phyloP scores from a whole-genome alignment of 2,113 vertebrate species.

The Ceyx cyanopectus region DNA sequence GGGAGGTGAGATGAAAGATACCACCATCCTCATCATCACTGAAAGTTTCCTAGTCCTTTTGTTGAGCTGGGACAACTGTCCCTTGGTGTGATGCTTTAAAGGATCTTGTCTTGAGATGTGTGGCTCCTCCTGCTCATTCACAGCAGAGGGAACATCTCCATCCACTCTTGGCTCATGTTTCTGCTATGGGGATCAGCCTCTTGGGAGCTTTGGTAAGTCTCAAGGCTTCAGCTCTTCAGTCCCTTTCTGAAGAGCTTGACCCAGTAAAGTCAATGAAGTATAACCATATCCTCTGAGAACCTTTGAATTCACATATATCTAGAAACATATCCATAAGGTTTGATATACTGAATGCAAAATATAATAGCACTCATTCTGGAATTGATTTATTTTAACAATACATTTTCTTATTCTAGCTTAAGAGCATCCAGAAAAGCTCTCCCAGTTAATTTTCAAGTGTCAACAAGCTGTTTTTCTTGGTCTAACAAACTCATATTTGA shows the following conservation, averaged over 20 bases:
- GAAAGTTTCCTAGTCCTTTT: background rate
- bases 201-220: background rate
- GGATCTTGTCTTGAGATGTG: background rate
- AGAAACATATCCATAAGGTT: background rate
- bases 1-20: background rate
- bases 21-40: background rate
- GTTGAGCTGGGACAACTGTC: background rate
- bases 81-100: background rate
- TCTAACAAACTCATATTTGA: constrained; percentile 56
- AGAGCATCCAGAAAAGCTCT: constrained; percentile 48
- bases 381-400: constrained; percentile 42
- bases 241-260: background rate
- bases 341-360: background rate
- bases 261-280: background rate
- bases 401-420: constrained; percentile 37
- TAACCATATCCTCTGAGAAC: background rate
- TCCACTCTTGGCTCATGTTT: background rate
- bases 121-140: background rate
- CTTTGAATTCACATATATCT: background rate
- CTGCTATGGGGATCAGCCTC: background rate
- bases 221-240: background rate
- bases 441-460: constrained; percentile 59
- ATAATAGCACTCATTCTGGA: background rate
- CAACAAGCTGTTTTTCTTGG: constrained; percentile 65
- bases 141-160: background rate